Percentiles rank a stretch among this genome's conserved stretches.
These are phyloP conservation scores for Dipodomys spectabilis DNA, from an alignment of 2,113 vertebrate species.

Conservation along the genomic window DNA sequence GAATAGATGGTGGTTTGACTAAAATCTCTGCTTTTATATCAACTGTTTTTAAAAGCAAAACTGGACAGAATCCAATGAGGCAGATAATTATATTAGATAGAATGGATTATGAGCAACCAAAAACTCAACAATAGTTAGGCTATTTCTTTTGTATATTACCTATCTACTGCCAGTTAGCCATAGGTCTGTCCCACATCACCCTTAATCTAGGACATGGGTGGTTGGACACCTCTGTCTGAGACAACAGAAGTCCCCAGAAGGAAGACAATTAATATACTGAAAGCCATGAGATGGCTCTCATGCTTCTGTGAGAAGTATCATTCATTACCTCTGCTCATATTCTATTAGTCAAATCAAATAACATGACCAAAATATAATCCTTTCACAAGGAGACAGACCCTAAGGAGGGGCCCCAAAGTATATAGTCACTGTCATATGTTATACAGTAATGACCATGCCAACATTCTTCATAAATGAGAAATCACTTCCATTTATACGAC, in stretches of 20 bases:
- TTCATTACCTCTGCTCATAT: background rate
- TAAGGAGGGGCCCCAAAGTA: background rate
- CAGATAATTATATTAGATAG: background rate
- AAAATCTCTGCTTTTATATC: constrained; percentile 70
- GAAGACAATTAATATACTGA: background rate
- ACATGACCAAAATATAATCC: background rate
- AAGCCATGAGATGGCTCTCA: background rate
- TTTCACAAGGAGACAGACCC: background rate
- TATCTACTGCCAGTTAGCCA: background rate
- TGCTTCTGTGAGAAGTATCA: background rate
- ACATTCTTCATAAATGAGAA: background rate
- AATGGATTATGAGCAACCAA: background rate
- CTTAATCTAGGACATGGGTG: background rate
- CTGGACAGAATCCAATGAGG: constrained; percentile 4
- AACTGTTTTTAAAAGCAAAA: constrained; percentile 38
- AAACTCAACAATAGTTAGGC: background rate
- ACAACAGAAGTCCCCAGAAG: background rate
- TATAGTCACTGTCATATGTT: background rate
- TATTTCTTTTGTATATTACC: background rate
- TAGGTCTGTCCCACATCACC: background rate
- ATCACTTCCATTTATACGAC: background rate
- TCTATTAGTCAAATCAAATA: constrained; percentile 20
- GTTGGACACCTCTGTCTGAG: background rate
- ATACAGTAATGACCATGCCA: background rate
- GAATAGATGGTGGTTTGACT: constrained; percentile 61